Percentiles rank a stretch among this genome's conserved stretches.
Evolutionary conservation across 2,797 vertebrate genomes (phyloP).

Genomic region (Capromys pilorides): DNA sequence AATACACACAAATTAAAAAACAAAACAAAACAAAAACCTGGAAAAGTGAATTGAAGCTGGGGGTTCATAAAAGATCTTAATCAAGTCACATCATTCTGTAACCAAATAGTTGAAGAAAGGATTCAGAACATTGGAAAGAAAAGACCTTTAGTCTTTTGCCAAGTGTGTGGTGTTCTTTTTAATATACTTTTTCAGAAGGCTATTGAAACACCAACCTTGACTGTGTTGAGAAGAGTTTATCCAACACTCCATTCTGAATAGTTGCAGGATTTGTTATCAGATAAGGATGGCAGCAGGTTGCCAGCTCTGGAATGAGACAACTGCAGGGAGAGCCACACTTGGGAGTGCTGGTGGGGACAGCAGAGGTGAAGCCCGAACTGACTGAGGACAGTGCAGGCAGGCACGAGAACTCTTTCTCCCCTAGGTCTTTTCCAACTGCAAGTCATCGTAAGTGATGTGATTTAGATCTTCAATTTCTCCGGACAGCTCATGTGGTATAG

Average conservation of each 20-base stretch:
- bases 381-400: not conserved
- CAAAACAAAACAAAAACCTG: not conserved
- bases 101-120: not conserved
- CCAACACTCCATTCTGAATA: not conserved
- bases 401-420: too few relatives aligned
- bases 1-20: too few relatives aligned
- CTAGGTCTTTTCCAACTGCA: not conserved
- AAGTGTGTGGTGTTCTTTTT: slow-evolving; percentile 2
- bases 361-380: not conserved
- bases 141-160: not conserved
- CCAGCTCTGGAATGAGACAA: not conserved
- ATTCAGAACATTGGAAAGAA: not conserved
- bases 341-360: not conserved
- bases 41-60: not conserved
- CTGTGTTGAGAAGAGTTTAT: not conserved
- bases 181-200: not conserved
- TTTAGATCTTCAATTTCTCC: not conserved
- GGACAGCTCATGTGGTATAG: not conserved
- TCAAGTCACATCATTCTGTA: not conserved
- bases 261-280: not conserved
- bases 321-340: too few relatives aligned
- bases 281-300: too few relatives aligned
- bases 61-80: not conserved
- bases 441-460: not conserved
- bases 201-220: slow-evolving; percentile 24